Conservation (phyloP, 2,888 invertebrate species). For the Melipona bicolor region DNA sequence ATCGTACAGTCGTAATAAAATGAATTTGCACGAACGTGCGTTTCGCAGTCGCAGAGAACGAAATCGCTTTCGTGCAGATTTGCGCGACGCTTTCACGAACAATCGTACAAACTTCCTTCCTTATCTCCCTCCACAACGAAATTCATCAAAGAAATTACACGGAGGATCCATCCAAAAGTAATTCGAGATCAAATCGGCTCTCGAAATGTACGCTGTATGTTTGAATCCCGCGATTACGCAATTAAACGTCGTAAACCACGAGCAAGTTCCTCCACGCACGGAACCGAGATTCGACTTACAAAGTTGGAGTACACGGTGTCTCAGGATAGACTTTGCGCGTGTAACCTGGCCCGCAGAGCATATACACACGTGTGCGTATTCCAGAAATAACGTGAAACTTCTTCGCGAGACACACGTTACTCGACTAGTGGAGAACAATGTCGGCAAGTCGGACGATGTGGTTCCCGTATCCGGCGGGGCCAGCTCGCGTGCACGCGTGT, state of each 20-base stretch:
- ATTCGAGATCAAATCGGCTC: neutral
- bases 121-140: neutral
- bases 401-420: constrained; percentile 64
- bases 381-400: constrained; percentile 67
- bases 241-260: constrained; percentile 5
- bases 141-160: neutral
- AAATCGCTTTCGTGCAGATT: neutral
- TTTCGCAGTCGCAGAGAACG: neutral
- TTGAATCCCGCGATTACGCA: constrained; percentile 17
- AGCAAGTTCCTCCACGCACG: neutral
- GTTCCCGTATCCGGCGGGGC: constrained; percentile 18
- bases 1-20: neutral
- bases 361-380: constrained; percentile 64
- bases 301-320: neutral
- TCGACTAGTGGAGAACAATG: constrained; percentile 61
- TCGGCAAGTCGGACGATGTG: constrained; percentile 48
- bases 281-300: neutral
- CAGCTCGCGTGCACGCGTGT: constrained; percentile 10
- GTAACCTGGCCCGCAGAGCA: constrained; percentile 10
- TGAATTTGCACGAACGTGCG: neutral
- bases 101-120: neutral
- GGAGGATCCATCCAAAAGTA: neutral
- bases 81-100: neutral
- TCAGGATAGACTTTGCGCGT: neutral
- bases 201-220: neutral